These are phyloP conservation scores for Drosophila buzzatii DNA, from an alignment of 2,888 invertebrate genomes.

Conservation along the genomic window DNA sequence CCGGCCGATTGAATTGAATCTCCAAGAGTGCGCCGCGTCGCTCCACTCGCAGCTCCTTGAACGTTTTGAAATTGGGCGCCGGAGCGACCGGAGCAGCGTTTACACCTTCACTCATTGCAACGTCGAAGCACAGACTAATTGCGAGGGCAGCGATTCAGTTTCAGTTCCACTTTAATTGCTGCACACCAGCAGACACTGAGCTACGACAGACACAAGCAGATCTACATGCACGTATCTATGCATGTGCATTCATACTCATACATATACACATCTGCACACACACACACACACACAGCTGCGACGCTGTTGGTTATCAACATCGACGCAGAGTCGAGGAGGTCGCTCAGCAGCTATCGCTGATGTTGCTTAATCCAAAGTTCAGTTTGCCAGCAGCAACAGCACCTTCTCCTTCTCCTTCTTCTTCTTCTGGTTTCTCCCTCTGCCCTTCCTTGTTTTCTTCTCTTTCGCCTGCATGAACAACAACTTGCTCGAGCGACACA, in stretches of 20 bases:
- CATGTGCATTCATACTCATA: not conserved
- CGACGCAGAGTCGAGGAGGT: slow-evolving; percentile 30
- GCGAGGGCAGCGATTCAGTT: slow-evolving; percentile 1
- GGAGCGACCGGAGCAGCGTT: slow-evolving; percentile 7
- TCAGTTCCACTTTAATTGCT: slow-evolving; percentile 20
- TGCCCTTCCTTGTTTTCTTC: not conserved
- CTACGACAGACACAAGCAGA: slow-evolving; percentile 4
- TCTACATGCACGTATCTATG: not conserved
- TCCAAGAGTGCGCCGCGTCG: slow-evolving; percentile 86
- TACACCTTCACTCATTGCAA: slow-evolving; percentile 43
- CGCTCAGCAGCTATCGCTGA: slow-evolving; percentile 33
- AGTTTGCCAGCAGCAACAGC: slow-evolving; percentile 10
- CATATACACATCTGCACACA: not conserved
- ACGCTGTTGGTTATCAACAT: slow-evolving; percentile 37
- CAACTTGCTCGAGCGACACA: not conserved
- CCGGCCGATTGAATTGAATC: slow-evolving; percentile 90
- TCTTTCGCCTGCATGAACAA: not conserved
- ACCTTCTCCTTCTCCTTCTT: not conserved
- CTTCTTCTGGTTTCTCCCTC: not conserved
- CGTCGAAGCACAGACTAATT: slow-evolving; percentile 34
- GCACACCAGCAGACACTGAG: slow-evolving; percentile 3
- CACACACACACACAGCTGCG: not conserved
- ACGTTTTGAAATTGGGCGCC: slow-evolving; percentile 36
- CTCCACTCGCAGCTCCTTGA: slow-evolving; percentile 63
- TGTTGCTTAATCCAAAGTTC: slow-evolving; percentile 45